A percentile compares a stretch with the other conserved stretches of the same genome.
Conservation (phyloP, 1,140 invertebrate species). For the Mizuhopecten yessoensis region DNA sequence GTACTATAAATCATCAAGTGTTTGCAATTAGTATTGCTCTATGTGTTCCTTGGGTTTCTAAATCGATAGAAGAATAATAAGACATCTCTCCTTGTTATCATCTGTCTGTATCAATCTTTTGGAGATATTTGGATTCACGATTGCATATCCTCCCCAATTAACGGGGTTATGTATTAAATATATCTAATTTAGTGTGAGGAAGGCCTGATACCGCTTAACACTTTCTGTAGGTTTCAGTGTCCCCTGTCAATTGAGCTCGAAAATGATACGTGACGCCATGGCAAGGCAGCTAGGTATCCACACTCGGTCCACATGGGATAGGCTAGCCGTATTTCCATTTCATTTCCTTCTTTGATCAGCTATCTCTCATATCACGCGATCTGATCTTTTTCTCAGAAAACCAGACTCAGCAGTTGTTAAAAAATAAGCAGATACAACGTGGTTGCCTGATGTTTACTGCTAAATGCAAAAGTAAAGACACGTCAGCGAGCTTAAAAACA, state of each 20-base stretch:
- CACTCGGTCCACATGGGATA: background rate
- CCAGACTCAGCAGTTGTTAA: background rate
- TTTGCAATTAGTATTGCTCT: too few relatives aligned
- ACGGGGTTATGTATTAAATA: too few relatives aligned
- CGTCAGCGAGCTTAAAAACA: background rate
- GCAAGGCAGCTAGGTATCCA: background rate
- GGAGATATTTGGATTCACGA: too few relatives aligned
- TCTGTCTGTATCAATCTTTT: too few relatives aligned
- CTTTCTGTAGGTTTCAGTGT: background rate
- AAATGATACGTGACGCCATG: background rate
- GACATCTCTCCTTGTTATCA: too few relatives aligned
- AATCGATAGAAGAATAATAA: too few relatives aligned
- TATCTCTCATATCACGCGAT: background rate
- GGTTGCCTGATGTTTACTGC: background rate
- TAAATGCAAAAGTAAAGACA: background rate
- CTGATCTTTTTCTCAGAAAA: background rate
- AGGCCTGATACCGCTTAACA: background rate
- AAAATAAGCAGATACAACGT: background rate
- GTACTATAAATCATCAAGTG: too few relatives aligned
- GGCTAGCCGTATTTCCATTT: background rate
- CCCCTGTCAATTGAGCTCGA: background rate
- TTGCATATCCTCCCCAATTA: too few relatives aligned
- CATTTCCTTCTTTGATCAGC: background rate
- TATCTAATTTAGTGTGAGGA: background rate
- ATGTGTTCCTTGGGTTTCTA: too few relatives aligned